Percentiles rank a stretch among this genome's conserved stretches.
phyloP scores from a whole-genome alignment of 2,797 vertebrate genomes.

The Dryobates pubescens region DNA sequence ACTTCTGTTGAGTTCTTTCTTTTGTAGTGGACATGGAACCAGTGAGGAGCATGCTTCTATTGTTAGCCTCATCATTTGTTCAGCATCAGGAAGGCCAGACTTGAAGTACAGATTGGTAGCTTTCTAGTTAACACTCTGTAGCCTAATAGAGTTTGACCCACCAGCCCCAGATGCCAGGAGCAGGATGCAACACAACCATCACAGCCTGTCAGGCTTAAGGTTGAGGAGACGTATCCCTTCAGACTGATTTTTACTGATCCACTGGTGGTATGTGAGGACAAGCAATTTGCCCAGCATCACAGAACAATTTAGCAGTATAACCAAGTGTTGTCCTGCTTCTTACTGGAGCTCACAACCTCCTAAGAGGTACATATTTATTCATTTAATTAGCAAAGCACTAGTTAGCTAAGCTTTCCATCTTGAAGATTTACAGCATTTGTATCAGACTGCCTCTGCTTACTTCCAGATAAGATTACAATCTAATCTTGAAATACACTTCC shows the following conservation, averaged over 20 bases:
- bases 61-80: background rate
- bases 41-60: background rate
- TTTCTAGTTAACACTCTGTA: background rate
- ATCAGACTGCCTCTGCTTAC: background rate
- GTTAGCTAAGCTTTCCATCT: background rate
- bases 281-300: background rate
- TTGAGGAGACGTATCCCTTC: background rate
- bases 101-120: background rate
- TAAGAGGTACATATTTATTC: background rate
- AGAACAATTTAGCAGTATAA: background rate
- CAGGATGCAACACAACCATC: background rate
- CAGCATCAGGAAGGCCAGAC: background rate
- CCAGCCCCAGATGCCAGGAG: background rate
- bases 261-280: background rate
- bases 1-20: background rate
- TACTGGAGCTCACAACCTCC: background rate
- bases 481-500: constrained; percentile 41
- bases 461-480: constrained; percentile 55
- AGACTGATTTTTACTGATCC: background rate
- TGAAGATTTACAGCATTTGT: constrained; percentile 26
- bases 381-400: background rate
- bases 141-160: background rate
- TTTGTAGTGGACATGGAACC: background rate
- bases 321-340: background rate
- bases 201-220: background rate